A percentile compares a stretch with the other conserved stretches of the same genome.
Evolutionary conservation across 1,140 invertebrate species (phyloP).

Genomic region (Magallana ariakensis): DNA sequence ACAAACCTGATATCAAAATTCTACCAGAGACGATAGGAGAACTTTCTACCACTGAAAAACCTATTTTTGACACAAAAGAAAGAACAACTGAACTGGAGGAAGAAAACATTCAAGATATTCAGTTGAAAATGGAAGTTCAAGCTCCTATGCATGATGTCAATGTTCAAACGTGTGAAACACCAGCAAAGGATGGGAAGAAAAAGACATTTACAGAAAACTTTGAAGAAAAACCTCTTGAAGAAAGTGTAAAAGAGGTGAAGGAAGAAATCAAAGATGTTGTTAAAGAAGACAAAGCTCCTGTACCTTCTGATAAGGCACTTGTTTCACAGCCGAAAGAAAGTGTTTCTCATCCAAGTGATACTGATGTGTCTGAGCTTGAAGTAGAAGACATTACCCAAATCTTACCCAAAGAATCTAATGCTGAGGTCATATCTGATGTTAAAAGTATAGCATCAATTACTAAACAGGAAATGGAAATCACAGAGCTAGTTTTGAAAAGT

Average conservation of each 20-base stretch:
- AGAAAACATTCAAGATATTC: conserved; percentile 10
- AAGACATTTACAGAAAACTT: background rate
- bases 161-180: background rate
- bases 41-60: conserved; percentile 3
- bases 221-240: background rate
- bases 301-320: background rate
- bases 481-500: conserved; percentile 8
- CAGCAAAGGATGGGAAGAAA: background rate
- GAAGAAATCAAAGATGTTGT: conserved; percentile 1
- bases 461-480: background rate
- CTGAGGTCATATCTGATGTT: background rate
- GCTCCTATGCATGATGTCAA: conserved; percentile 13
- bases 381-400: background rate
- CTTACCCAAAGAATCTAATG: background rate
- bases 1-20: conserved; percentile 33
- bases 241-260: conserved; percentile 18
- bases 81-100: background rate
- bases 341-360: background rate
- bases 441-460: background rate
- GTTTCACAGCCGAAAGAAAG: background rate
- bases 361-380: background rate
- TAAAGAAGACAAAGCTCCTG: conserved; percentile 13
- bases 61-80: background rate
- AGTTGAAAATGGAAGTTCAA: conserved; percentile 18
- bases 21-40: conserved; percentile 5